Evolutionary conservation across 2,113 vertebrate species (phyloP).

Genomic region (Megalops atlanticus): DNA sequence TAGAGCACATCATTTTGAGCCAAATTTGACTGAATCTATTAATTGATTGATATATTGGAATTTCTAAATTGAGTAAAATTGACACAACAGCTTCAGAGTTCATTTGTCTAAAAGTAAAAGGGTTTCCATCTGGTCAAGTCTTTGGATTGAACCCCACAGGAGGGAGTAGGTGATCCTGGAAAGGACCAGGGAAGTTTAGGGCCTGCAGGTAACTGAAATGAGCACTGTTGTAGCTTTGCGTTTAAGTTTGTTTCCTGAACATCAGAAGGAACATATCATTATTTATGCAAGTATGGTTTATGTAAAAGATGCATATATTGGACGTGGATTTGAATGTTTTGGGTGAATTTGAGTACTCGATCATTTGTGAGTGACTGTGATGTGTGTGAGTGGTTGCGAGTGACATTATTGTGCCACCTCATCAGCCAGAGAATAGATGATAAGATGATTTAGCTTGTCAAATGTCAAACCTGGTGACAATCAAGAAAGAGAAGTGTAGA

Average conservation of each 20-base stretch:
- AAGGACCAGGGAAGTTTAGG: not conserved
- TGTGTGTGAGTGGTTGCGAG: too few relatives aligned
- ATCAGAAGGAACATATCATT: not conserved
- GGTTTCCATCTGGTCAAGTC: not conserved
- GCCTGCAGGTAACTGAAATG: not conserved
- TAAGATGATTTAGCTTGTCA: too few relatives aligned
- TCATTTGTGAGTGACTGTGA: not conserved
- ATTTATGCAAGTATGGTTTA: too few relatives aligned
- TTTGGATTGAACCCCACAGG: not conserved
- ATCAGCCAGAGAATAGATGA: too few relatives aligned
- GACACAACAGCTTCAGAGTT: not conserved
- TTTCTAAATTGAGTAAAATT: not conserved
- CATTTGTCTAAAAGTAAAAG: not conserved
- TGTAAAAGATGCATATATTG: too few relatives aligned
- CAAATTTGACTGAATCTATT: not conserved
- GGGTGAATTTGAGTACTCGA: not conserved
- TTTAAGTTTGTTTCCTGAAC: not conserved
- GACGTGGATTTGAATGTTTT: not conserved
- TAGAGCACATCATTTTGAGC: too few relatives aligned
- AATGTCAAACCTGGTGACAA: too few relatives aligned
- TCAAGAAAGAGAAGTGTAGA: too few relatives aligned
- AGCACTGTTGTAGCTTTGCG: not conserved
- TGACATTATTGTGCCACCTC: too few relatives aligned
- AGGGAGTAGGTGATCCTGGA: not conserved
- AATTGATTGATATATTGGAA: not conserved